Conservation (phyloP, 1,140 invertebrate species). For the Globodera ellingtonae region DNA sequence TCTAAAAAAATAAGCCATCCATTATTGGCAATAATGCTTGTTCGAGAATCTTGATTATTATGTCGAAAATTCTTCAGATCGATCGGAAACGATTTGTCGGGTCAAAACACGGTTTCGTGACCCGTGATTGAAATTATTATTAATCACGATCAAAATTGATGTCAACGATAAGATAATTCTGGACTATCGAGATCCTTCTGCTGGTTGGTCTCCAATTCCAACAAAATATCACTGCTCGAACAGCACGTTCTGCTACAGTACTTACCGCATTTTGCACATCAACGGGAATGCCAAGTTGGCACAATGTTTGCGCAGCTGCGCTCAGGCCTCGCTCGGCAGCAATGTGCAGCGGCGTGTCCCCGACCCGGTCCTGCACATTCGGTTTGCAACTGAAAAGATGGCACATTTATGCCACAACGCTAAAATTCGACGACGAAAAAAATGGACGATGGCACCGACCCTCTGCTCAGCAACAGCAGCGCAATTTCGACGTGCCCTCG, state of each 20-base stretch:
- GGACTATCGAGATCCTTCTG: no score
- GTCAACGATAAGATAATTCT: no score
- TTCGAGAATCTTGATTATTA: neutral
- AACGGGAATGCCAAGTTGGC: conserved; percentile 76
- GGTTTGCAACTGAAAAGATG: conserved; percentile 3
- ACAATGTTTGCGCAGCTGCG: conserved; percentile 75
- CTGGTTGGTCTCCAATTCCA: no score
- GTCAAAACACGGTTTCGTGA: no score
- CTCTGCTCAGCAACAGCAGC: conserved; percentile 86
- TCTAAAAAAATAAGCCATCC: conserved; percentile 25
- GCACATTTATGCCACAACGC: no score
- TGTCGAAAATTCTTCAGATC: no score
- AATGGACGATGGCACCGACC: conserved; percentile 67
- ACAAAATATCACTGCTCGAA: no score
- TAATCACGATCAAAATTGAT: no score
- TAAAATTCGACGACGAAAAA: neutral
- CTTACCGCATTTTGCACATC: conserved; percentile 73
- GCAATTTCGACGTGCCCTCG: conserved; percentile 76
- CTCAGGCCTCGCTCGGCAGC: conserved; percentile 75
- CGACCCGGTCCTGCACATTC: conserved; percentile 69
- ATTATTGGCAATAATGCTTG: conserved; percentile 1
- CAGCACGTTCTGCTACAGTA: neutral
- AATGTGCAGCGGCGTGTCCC: conserved; percentile 78
- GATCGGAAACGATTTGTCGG: no score
- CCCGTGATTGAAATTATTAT: no score